Percentiles rank a stretch among this genome's conserved stretches.
Evolutionary conservation across 2,113 vertebrate species (phyloP).

Genomic region (Columba janthina): DNA sequence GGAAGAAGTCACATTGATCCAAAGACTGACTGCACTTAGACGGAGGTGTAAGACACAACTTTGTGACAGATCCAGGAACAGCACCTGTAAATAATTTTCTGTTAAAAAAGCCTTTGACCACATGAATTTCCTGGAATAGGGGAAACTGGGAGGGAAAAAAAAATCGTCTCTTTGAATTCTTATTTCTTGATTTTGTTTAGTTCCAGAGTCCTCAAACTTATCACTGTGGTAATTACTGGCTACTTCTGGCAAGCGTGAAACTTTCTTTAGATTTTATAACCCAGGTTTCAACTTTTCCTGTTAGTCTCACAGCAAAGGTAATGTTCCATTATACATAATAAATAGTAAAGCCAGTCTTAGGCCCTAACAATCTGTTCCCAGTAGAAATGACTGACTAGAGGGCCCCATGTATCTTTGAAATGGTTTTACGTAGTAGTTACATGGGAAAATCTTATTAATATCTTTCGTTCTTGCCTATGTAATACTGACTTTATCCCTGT

Average conservation of each 20-base stretch:
- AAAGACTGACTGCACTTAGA: constrained; percentile 27
- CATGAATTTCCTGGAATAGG: constrained; percentile 47
- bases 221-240: constrained; percentile 12
- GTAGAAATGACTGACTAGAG: background rate
- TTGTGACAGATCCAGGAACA: constrained; percentile 59
- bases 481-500: constrained; percentile 25
- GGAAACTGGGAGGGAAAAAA: background rate
- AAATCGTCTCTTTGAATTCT: constrained; percentile 12
- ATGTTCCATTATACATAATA: constrained; percentile 4
- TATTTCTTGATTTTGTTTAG: constrained; percentile 20
- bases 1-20: constrained; percentile 42
- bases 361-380: constrained; percentile 13
- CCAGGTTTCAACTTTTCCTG: constrained; percentile 24
- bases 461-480: constrained; percentile 19
- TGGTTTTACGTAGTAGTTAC: constrained; percentile 4
- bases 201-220: background rate
- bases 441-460: constrained; percentile 26
- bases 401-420: constrained; percentile 14
- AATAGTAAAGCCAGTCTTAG: background rate
- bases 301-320: constrained; percentile 42
- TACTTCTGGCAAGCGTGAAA: constrained; percentile 10
- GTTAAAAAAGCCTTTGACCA: constrained; percentile 49
- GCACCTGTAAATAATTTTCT: constrained; percentile 66
- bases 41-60: constrained; percentile 15
- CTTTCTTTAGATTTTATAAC: constrained; percentile 17